Evolutionary conservation across 2,797 vertebrate genomes (phyloP), one percentile per base, ranked within the genome.

Genomic region (Sebastolobus alascanus): DNA sequence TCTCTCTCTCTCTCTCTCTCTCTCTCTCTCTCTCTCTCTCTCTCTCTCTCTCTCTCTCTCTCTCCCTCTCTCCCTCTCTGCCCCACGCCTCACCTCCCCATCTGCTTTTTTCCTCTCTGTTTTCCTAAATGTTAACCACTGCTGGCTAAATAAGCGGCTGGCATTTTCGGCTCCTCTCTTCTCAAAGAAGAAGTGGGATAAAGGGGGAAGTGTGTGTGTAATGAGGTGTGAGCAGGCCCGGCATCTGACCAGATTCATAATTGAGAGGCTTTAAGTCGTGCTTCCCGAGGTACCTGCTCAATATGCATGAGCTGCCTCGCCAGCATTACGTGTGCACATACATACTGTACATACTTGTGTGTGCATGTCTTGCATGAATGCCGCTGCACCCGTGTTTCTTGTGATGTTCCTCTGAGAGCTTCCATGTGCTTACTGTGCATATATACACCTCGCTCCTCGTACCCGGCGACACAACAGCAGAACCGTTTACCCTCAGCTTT

Each of bases 211-310:
- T 73, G 85, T 74, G 86, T 84, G 90, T 94, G 90, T 94, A 94
- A 94, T 93, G 90, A 94, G 90, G 87, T 92, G 91, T 92, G 89
- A 92, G 82, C 82, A 80, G 87, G 88, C 87, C 84, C 84, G 79
- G 83, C 89, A 86, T 87, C 90, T 90, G 90, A 93, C 93, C 90
- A 91, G 87, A 92, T 95, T 81, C 87, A 94, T 94, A 93, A 94
- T 94, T 95, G 90, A 95, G 89, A 82, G 87, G 86, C 80, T 89
- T 92, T 91, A 93, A 93, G 90, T 92, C 89, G 86, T 73, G 85
- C 87, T 85, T 90, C 83, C 83, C 86, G 84, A 90, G 81, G 87
- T 89, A 89, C 84, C 84, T 92, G 84, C 86, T 93, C 86, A 91
- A 89, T 92, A 94, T 93, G 88, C 70, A 91, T 92, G 88, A 92